Conservation (phyloP, 2,797 vertebrate genomes). For the Pempheris klunzingeri region DNA sequence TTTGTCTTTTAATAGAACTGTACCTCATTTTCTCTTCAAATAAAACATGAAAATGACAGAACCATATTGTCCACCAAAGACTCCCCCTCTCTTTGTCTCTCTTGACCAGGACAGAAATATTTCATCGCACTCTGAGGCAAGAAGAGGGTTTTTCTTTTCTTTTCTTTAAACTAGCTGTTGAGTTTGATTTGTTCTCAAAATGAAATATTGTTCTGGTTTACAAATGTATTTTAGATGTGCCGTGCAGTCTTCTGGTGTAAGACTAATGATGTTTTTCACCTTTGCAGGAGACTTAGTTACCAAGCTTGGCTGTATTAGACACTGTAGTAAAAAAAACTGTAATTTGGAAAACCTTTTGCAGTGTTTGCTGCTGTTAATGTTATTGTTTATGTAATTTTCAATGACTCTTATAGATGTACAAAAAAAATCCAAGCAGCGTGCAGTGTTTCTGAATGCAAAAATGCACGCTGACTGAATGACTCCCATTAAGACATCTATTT, state of each 20-base stretch:
- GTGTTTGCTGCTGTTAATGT: constrained; percentile 15
- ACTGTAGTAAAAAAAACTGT: constrained; percentile 36
- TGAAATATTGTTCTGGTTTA: constrained; percentile 65
- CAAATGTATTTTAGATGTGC: constrained; percentile 71
- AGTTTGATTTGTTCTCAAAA: constrained; percentile 63
- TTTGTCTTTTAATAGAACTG: constrained; percentile 68
- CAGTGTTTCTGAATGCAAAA: constrained; percentile 65
- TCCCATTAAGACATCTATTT: constrained; percentile 76
- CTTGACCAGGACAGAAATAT: constrained; percentile 47
- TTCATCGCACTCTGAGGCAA: constrained; percentile 45
- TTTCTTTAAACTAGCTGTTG: constrained; percentile 47
- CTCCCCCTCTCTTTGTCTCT: constrained; percentile 28
- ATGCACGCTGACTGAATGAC: constrained; percentile 61
- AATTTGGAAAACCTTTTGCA: constrained; percentile 33
- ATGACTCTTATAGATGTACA: constrained; percentile 35
- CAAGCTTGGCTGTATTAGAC: constrained; percentile 53
- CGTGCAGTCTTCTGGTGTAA: constrained; percentile 49
- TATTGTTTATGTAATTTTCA: constrained; percentile 54
- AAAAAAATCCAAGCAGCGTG: constrained; percentile 31
- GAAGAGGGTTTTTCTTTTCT: neutral
- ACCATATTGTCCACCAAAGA: constrained; percentile 39
- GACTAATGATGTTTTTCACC: constrained; percentile 75
- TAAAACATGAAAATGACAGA: constrained; percentile 63
- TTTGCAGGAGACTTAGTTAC: constrained; percentile 64
- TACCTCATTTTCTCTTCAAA: constrained; percentile 64